phyloP scores from a whole-genome alignment of 2,888 invertebrate genomes.

The Drosophila austrosaltans region DNA sequence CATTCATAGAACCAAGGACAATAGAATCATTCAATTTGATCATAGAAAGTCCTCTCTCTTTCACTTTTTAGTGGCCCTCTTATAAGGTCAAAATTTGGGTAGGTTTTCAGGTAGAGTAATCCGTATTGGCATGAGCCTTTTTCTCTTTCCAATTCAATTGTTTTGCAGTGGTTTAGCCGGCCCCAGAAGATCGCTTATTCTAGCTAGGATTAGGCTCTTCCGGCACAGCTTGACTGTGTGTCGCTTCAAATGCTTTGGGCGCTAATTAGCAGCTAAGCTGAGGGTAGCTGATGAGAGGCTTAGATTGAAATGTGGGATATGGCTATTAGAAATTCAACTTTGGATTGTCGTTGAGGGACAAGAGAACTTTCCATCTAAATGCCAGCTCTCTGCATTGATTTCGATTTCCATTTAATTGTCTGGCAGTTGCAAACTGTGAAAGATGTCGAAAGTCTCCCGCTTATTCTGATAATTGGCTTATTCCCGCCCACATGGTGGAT shows the following conservation, averaged over 20 bases:
- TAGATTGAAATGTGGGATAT: not conserved
- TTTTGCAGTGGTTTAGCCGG: slow-evolving; percentile 44
- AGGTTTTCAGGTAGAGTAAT: slow-evolving; percentile 44
- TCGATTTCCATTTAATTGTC: not conserved
- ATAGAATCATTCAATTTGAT: slow-evolving; percentile 15
- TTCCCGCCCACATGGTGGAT: not conserved
- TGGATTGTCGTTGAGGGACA: not conserved
- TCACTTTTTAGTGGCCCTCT: slow-evolving; percentile 22
- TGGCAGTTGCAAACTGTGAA: not conserved
- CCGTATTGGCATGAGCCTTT: slow-evolving; percentile 41
- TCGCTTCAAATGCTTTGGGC: slow-evolving; percentile 8
- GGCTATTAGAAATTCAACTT: not conserved
- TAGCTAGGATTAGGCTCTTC: slow-evolving; percentile 9
- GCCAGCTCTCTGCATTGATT: not conserved
- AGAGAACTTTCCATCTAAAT: not conserved
- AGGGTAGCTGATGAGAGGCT: not conserved
- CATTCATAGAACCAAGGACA: slow-evolving; percentile 41
- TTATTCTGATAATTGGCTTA: not conserved
- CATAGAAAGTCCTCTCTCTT: not conserved
- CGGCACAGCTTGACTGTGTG: slow-evolving; percentile 42
- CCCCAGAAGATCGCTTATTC: slow-evolving; percentile 20
- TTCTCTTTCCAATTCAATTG: slow-evolving; percentile 48
- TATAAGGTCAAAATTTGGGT: slow-evolving; percentile 45
- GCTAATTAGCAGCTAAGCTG: slow-evolving; percentile 44
- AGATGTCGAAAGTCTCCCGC: not conserved